Conservation (phyloP, 2,888 invertebrate genomes). For the Tenodera sinensis region DNA sequence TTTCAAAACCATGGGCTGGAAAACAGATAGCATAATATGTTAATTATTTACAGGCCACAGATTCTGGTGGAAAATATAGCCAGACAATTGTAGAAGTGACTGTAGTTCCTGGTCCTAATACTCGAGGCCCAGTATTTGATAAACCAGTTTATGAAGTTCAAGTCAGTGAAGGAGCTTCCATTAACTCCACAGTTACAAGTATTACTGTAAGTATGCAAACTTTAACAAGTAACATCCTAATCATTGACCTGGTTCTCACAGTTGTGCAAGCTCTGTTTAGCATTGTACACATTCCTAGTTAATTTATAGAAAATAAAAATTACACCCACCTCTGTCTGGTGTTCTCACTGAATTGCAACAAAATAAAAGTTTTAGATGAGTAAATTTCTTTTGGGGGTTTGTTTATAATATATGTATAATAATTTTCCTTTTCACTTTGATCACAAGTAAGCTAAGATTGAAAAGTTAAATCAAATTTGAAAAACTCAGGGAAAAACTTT, state of each 20-base stretch:
- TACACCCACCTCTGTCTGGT: too few relatives aligned
- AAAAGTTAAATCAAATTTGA: too few relatives aligned
- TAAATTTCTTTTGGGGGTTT: too few relatives aligned
- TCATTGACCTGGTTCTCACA: not conserved
- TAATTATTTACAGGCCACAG: constrained; percentile 51
- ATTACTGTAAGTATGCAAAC: constrained; percentile 55
- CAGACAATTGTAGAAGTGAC: constrained; percentile 84
- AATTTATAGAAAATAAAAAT: too few relatives aligned
- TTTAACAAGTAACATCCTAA: not conserved
- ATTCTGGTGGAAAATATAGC: constrained; percentile 73
- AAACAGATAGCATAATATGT: not conserved
- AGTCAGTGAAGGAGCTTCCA: constrained; percentile 84
- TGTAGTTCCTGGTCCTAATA: constrained; percentile 79
- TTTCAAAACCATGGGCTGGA: not conserved
- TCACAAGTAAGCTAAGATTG: too few relatives aligned
- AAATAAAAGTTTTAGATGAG: too few relatives aligned
- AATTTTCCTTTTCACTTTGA: too few relatives aligned
- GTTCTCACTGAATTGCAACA: too few relatives aligned
- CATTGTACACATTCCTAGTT: too few relatives aligned
- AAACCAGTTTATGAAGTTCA: constrained; percentile 81
- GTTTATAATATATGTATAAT: too few relatives aligned
- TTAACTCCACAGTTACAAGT: constrained; percentile 79
- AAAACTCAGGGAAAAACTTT: too few relatives aligned
- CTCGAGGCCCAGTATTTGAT: constrained; percentile 75
- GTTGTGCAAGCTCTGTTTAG: too few relatives aligned